A percentile compares a stretch with the other conserved stretches of the same genome.
phyloP scores from a whole-genome alignment of 2,888 invertebrate species.

The Ophonus ardosiacus region DNA sequence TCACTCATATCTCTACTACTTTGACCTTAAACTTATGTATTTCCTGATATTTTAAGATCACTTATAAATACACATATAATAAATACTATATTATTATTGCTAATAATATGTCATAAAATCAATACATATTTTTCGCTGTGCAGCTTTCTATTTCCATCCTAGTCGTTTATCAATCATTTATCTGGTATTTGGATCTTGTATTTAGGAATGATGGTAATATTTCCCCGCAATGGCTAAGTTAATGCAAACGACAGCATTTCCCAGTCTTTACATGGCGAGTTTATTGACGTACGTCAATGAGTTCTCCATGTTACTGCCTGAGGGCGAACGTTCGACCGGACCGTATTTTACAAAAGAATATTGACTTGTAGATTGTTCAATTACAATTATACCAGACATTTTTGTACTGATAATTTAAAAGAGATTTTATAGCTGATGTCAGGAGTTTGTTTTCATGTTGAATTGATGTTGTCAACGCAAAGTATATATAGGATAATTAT shows the following conservation, averaged over 20 bases:
- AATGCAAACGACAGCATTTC: slow-evolving; percentile 33
- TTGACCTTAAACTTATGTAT: no score
- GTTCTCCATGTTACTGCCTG: neutral
- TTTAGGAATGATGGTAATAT: neutral
- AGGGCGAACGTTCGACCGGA: neutral
- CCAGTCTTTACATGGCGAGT: slow-evolving; percentile 28
- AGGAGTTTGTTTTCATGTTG: slow-evolving; percentile 48
- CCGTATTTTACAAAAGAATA: slow-evolving; percentile 30
- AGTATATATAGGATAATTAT: slow-evolving; percentile 24
- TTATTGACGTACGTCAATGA: slow-evolving; percentile 44
- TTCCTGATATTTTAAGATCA: no score
- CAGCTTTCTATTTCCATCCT: neutral
- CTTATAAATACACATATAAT: neutral
- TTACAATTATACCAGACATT: slow-evolving; percentile 51
- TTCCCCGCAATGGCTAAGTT: slow-evolving; percentile 2
- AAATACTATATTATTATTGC: neutral
- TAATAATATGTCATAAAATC: neutral
- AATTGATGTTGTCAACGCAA: slow-evolving; percentile 54
- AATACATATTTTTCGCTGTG: neutral
- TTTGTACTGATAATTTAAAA: slow-evolving; percentile 38
- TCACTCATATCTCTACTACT: no score
- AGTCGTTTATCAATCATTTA: neutral
- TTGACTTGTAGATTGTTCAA: slow-evolving; percentile 47
- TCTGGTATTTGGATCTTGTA: neutral
- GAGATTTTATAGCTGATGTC: slow-evolving; percentile 45